Evolutionary conservation across 1,140 invertebrate species (phyloP), one percentile per base, ranked within the genome.

Genomic region (Aphis gossypii): DNA sequence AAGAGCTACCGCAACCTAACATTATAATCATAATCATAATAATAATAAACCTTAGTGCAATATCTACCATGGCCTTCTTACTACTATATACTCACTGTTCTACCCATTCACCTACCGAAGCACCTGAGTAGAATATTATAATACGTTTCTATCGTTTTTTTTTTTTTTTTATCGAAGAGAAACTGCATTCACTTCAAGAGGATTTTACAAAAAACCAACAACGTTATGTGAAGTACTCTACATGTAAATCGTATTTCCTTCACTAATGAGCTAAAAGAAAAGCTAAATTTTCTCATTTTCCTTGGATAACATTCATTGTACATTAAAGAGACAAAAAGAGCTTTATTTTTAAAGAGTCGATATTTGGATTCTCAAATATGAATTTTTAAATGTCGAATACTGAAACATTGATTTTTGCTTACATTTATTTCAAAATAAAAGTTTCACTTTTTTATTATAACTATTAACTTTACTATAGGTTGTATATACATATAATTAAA

Each of bases 11-110:
- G 82, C 68, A 68, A 93, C 92, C 92, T 86, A 84, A 86, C 82
- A 35, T 93, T 83, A 56, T 93, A 93, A 93, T 56, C 91, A 44
- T 93, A 93, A 93, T 82, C 84, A 92, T 92, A 93, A 86, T 93
- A 92, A 92, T 82, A 93, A 92, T 92, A 93, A 86, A 86, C 92
- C 92, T 38, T 54, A 56, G 35, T 38, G 60, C 38, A 18, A 18
- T 51, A 46, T 51, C 44, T 92, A 38, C 18, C 30, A 30, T 18
- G 41, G 20, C 44, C 91, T 56, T n/a, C 11, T 87, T 87, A 87
- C 84, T 87, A 35, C n/a, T 54, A 11, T 92, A 76, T 84, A 84
- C 48, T n/a, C 35, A 25, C 48, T 30, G 35, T 51, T 51, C 30
- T 18, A 14, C 44, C 44, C 11, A 9, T 82, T 92, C 60, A 23